Evolutionary conservation across 1,140 invertebrate species (phyloP).

Genomic region (Drosophila tsacasi): DNA sequence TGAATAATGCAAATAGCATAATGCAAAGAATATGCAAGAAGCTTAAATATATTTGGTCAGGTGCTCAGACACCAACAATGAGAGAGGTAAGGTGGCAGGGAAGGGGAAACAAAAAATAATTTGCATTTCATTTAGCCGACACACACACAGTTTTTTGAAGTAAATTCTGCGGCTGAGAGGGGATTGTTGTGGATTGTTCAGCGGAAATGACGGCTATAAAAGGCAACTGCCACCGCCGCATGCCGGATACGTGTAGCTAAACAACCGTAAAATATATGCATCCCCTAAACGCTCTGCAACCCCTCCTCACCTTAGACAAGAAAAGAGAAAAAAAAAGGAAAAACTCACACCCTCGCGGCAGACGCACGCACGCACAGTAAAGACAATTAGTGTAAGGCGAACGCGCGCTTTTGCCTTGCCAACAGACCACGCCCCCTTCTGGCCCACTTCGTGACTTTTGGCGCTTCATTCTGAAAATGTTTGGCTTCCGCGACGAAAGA

Average conservation of each 20-base stretch:
- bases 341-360: constrained; percentile 13
- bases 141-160: constrained; percentile 42
- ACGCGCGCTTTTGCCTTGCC: constrained; percentile 43
- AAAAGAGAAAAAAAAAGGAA: neutral
- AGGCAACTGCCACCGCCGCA: constrained; percentile 76
- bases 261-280: constrained; percentile 81
- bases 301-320: constrained; percentile 5
- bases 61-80: constrained; percentile 36
- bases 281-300: constrained; percentile 15
- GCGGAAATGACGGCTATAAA: constrained; percentile 70
- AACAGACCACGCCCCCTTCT: constrained; percentile 5
- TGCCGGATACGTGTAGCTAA: constrained; percentile 71
- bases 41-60: constrained; percentile 57
- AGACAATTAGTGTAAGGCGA: constrained; percentile 78
- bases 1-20: constrained; percentile 56
- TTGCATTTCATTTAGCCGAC: constrained; percentile 63
- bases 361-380: constrained; percentile 67
- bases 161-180: constrained; percentile 53
- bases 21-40: constrained; percentile 4
- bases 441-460: constrained; percentile 72
- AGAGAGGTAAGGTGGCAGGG: neutral
- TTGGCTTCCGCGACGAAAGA: constrained; percentile 53
- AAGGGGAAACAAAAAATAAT: constrained; percentile 46
- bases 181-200: constrained; percentile 34
- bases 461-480: constrained; percentile 61